Base-by-base conservation (phyloP, 2,888 invertebrate genomes). In the Listrodromus nycthemerus region DNA sequence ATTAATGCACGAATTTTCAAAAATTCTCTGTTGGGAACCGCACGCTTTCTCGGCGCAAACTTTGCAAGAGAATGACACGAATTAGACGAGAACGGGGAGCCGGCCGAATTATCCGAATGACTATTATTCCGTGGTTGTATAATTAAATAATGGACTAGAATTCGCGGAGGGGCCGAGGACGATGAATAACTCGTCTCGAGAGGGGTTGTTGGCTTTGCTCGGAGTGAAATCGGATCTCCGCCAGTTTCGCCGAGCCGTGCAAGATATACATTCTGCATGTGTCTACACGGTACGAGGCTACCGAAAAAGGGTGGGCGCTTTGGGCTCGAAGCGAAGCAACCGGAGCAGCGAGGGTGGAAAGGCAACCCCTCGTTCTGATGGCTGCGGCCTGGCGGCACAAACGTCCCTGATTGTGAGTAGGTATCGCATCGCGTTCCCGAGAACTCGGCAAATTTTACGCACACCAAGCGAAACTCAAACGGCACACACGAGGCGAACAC, bases 321-420 rank as follows among this genome's bases (percentile, higher is more conserved):
- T 74, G 61, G 74, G 58, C 61, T 61, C 27, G 66, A 61, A 37
- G 41, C 48, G 37, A 63, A 50, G 16, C 30, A 50, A 52, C n/a
- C n/a, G 67, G 69, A 67, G 69, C 80, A 75, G 74, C 80, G 67
- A 74, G 61, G 58, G 67, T 67, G 66, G 73, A 65, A 48, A 63
- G 33, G n/a, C 65, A 50, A 5, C 48, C 63, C 30, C 21, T 41
- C 69, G 75, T 41, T 75, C 30, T 41, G 63, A 69, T 63, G 52
- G 37, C 61, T 75, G 67, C 50, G 55, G 45, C 63, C 63, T 69
- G 52, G 61, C 69, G 61, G 41, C 69, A 76, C 70, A 76, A 81
- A 65, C 76, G 52, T 52, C 69, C 37, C 75, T 76, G 75, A 81
- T 81, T 81, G 81, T 76, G 70, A 81, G 41, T 52, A 69, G 63